Conservation (phyloP, 1,140 invertebrate species). For the Diplogasteroides magnus region DNA sequence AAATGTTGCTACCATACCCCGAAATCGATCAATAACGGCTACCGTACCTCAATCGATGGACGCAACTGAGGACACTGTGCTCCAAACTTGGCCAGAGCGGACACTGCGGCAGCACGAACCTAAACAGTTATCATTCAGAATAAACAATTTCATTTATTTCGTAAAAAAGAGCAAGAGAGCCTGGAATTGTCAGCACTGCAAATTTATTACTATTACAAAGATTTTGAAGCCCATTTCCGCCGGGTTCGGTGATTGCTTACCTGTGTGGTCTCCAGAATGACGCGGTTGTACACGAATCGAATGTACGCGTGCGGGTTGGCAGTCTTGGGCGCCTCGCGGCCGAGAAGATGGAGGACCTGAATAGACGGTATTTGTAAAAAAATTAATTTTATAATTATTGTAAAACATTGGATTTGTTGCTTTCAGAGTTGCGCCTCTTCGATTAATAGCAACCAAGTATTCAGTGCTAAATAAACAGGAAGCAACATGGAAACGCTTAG, state of each 20-base stretch:
- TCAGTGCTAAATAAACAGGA: too few species aligned
- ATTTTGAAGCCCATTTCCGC: too few species aligned
- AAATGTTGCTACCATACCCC: too few species aligned
- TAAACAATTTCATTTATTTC: conserved; percentile 2
- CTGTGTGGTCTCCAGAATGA: conserved; percentile 89
- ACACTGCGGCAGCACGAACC: conserved; percentile 75
- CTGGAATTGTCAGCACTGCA: too few species aligned
- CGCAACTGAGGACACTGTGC: conserved; percentile 84
- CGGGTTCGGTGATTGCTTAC: conserved; percentile 60
- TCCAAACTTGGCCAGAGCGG: conserved; percentile 92
- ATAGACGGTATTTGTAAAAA: background rate
- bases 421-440: background rate
- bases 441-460: too few species aligned
- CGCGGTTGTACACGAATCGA: conserved; percentile 95
- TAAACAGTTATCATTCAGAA: conserved; percentile 15
- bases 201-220: too few species aligned
- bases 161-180: background rate
- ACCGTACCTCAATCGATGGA: conserved; percentile 75
- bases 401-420: background rate
- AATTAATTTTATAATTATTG: background rate
- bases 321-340: conserved; percentile 89
- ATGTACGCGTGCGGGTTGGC: conserved; percentile 90
- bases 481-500: too few species aligned
- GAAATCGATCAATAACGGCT: too few species aligned
- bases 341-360: conserved; percentile 84